These are phyloP conservation scores for Oscheius sp. DNA, from an alignment of 1,140 invertebrate species.

Conservation along the genomic window DNA sequence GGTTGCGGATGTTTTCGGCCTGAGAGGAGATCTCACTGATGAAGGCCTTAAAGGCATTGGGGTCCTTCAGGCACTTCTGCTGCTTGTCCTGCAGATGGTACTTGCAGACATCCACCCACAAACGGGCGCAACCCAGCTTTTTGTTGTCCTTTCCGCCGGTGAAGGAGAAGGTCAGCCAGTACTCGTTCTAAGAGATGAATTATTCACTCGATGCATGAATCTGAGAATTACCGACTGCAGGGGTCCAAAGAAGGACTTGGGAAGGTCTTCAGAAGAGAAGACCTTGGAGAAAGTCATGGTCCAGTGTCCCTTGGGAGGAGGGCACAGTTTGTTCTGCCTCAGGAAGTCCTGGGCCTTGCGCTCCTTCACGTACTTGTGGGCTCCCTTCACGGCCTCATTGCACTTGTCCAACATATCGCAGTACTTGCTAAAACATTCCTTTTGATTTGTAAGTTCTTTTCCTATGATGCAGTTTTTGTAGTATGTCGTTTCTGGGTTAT, in stretches of 20 bases:
- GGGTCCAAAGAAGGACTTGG: conserved; percentile 60
- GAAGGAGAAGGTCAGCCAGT: conserved; percentile 61
- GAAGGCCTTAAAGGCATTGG: conserved; percentile 58
- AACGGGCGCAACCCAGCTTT: conserved; percentile 56
- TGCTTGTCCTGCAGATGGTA: conserved; percentile 60
- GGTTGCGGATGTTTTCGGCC: conserved; percentile 56
- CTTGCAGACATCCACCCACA: conserved; percentile 59
- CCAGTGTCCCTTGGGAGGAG: conserved; percentile 60
- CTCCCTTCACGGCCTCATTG: conserved; percentile 59
- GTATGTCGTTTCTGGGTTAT: too few relatives aligned
- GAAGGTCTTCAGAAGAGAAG: conserved; percentile 59
- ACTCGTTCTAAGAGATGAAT: conserved; percentile 54
- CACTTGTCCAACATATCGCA: conserved; percentile 61
- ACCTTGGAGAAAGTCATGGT: conserved; percentile 61
- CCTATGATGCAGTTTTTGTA: too few relatives aligned
- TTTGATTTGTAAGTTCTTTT: not conserved
- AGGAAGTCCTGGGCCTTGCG: conserved; percentile 36
- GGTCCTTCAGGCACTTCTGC: conserved; percentile 58
- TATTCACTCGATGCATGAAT: not conserved
- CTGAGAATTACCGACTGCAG: conserved; percentile 55
- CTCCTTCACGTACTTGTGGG: conserved; percentile 58
- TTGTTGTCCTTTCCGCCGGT: conserved; percentile 59
- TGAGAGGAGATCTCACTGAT: conserved; percentile 59
- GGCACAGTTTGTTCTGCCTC: conserved; percentile 55
- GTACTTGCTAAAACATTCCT: conserved; percentile 51